Conservation (phyloP, 2,888 invertebrate genomes). For the Drosophila leonis region DNA sequence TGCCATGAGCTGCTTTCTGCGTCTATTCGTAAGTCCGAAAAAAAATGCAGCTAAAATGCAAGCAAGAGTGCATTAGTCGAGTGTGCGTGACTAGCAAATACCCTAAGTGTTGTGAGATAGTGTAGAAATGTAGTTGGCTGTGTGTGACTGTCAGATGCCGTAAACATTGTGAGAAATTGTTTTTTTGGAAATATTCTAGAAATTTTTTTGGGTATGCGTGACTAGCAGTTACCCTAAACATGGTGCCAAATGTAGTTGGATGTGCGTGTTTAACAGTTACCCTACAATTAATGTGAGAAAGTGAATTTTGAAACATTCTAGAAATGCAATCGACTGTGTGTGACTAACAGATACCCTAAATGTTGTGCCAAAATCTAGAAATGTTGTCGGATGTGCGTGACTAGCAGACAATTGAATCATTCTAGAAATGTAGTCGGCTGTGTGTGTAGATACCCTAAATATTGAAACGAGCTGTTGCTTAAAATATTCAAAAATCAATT, state of each 20-base stretch:
- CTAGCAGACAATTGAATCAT: background rate
- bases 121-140: background rate
- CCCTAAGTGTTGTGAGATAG: background rate
- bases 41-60: slow-evolving; percentile 19
- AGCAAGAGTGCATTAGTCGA: background rate
- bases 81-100: background rate
- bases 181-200: background rate
- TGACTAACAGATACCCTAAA: background rate
- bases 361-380: background rate
- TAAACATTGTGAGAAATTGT: background rate
- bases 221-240: background rate
- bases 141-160: background rate
- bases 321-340: too few relatives aligned
- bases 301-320: background rate
- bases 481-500: too few relatives aligned
- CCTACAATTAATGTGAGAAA: background rate
- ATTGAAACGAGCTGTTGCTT: background rate
- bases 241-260: background rate
- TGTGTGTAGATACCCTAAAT: background rate
- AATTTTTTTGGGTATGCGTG: background rate
- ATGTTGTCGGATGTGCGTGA: background rate
- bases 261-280: background rate
- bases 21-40: slow-evolving; percentile 71
- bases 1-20: slow-evolving; percentile 76
- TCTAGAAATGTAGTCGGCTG: too few relatives aligned